Percentiles rank a stretch among this genome's conserved stretches.
Evolutionary conservation across 2,113 vertebrate species (phyloP).

Genomic region (Hippocampus guttulatus): DNA sequence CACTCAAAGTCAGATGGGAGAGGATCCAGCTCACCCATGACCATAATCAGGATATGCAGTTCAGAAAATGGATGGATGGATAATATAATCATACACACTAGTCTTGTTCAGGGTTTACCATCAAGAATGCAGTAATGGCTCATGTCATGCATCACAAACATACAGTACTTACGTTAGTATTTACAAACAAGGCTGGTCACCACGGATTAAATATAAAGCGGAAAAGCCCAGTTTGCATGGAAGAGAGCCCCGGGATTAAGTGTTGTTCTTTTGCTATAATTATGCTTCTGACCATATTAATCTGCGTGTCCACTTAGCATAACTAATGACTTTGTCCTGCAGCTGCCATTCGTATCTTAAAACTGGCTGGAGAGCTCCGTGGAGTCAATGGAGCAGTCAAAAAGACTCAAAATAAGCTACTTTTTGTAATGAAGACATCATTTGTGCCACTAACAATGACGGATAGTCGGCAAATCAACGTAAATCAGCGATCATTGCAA

Average conservation of each 20-base stretch:
- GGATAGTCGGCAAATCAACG: background rate
- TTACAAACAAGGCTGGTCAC: conserved; percentile 15
- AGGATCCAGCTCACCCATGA: background rate
- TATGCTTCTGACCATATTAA: conserved; percentile 53
- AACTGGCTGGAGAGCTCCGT: conserved; percentile 28
- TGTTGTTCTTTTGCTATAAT: conserved; percentile 55
- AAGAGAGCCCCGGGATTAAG: conserved; percentile 50
- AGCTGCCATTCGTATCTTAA: conserved; percentile 39
- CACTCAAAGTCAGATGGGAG: background rate
- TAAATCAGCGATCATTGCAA: background rate
- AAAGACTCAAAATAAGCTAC: conserved; percentile 9
- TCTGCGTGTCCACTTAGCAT: conserved; percentile 55
- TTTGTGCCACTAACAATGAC: background rate
- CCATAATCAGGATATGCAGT: background rate
- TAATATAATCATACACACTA: background rate
- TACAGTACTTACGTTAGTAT: background rate
- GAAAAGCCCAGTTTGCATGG: conserved; percentile 18
- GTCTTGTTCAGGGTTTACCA: background rate
- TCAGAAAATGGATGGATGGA: background rate
- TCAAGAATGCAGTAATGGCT: background rate
- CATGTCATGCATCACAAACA: background rate
- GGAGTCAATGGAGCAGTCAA: conserved; percentile 24
- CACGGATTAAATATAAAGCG: conserved; percentile 25
- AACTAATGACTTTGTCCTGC: conserved; percentile 49
- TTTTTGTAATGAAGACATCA: background rate